Conservation (phyloP, 2,888 invertebrate species). For the Melieria picta region DNA sequence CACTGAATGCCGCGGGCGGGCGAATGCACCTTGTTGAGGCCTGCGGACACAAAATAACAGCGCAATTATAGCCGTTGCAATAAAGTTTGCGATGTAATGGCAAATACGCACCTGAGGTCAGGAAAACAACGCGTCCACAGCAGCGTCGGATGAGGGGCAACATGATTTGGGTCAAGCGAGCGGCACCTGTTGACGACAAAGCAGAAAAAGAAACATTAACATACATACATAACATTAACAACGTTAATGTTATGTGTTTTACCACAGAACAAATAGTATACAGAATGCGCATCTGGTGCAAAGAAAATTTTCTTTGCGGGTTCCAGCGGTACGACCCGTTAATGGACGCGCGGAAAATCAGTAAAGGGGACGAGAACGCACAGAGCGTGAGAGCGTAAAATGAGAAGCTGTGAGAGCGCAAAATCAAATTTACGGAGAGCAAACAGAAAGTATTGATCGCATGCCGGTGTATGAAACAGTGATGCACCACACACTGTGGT, state of each 20-base stretch:
- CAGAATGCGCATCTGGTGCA: too few species aligned
- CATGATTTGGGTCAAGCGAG: conserved; percentile 80
- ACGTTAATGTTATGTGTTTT: not conserved
- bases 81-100: not conserved
- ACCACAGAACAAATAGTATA: too few species aligned
- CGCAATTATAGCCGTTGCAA: conserved; percentile 16
- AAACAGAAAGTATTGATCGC: too few species aligned
- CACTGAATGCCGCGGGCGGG: conserved; percentile 86
- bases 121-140: conserved; percentile 81
- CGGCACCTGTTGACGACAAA: conserved; percentile 68
- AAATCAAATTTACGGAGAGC: too few species aligned
- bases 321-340: too few species aligned
- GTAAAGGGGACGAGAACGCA: too few species aligned
- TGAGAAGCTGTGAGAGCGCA: too few species aligned
- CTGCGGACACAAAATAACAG: conserved; percentile 45
- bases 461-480: too few species aligned
- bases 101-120: conserved; percentile 73
- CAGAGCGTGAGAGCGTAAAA: too few species aligned
- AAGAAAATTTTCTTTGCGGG: too few species aligned
- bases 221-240: not conserved
- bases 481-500: too few species aligned
- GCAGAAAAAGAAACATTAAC: not conserved
- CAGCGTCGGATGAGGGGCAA: conserved; percentile 82
- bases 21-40: conserved; percentile 79
- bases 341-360: too few species aligned